phyloP scores from a whole-genome alignment of 2,888 invertebrate genomes.

The Clitarchus hookeri region DNA sequence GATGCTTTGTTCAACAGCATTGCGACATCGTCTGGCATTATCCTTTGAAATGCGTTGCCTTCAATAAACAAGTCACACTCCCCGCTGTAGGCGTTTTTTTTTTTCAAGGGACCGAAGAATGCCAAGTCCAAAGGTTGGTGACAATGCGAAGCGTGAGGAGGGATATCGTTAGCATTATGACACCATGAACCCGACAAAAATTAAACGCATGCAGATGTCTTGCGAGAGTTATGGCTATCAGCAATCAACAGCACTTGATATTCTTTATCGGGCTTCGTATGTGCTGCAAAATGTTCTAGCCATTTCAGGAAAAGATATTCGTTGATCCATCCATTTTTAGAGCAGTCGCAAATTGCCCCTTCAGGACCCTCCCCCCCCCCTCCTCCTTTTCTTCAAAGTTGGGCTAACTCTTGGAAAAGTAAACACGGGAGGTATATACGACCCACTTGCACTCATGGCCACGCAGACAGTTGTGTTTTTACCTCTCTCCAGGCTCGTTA shows the following conservation, averaged over 20 bases:
- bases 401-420: slow-evolving; percentile 52
- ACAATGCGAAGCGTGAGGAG: not conserved
- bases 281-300: slow-evolving; percentile 33
- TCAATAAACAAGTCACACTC: slow-evolving; percentile 2
- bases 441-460: too few species aligned
- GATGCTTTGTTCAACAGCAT: not conserved
- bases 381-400: too few species aligned
- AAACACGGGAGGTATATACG: slow-evolving; percentile 57
- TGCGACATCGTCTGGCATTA: not conserved
- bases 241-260: slow-evolving; percentile 29
- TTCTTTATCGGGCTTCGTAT: too few species aligned
- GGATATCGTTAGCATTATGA: not conserved
- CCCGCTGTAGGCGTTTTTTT: not conserved
- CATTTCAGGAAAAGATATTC: slow-evolving; percentile 32
- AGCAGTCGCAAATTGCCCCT: slow-evolving; percentile 50
- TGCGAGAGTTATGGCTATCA: slow-evolving; percentile 36
- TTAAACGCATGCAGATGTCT: slow-evolving; percentile 23
- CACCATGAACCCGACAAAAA: not conserved
- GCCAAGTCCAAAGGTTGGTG: not conserved
- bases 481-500: slow-evolving; percentile 53
- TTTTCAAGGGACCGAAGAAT: not conserved
- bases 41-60: not conserved
- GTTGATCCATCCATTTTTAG: slow-evolving; percentile 44
- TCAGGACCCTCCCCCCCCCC: too few species aligned
- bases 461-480: slow-evolving; percentile 52